Base-by-base conservation (phyloP, 2,888 invertebrate genomes). In the Thereva nobilitata region DNA sequence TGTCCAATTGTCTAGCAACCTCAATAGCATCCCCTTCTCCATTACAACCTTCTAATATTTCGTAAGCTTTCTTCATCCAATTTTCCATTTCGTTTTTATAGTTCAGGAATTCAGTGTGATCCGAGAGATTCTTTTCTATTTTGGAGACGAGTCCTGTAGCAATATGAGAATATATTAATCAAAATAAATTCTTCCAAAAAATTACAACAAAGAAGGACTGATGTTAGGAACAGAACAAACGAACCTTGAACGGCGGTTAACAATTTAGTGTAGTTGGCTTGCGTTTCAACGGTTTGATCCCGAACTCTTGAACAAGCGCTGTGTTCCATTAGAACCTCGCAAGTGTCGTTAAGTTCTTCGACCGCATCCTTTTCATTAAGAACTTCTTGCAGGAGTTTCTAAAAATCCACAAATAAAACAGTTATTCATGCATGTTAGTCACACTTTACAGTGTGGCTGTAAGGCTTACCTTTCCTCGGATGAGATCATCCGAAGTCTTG, bases 71-170 rank as follows among this genome's bases (percentile, higher is more conserved):
- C 66, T 88, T 86, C 37, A 95, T 82, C 96, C 96, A 97, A 68
- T 87, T 85, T 71, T 92, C 89, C 73, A 95, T 84, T 73, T 92
- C 90, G 68, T 88, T 86, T 76, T 93, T 93, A 12, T 92, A 92
- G 74, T 92, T 92, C 5, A 93, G 84, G 79, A 95, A 95, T 76
- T 95, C 94, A 0, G 92, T 93, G 76, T 95, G 94, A 78, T 95
- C 95, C 0, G 92, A 91, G 0, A 96, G 82, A 78, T 92, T 93
- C 82, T 94, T 93, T 77, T 96, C 94, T 8, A 95, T 89, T 76
- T 90, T 91, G 1, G 92, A 89, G 23, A 94, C 90, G 47, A 93
- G 82, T 67, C 87, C 78, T 77, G 50, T 77, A 64, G 66, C 9
- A 52, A 44, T 40, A 47, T 42, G 55, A 8, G 23, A 57, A 10